Conservation (phyloP, 2,113 vertebrate species). For the Bubo bubo region DNA sequence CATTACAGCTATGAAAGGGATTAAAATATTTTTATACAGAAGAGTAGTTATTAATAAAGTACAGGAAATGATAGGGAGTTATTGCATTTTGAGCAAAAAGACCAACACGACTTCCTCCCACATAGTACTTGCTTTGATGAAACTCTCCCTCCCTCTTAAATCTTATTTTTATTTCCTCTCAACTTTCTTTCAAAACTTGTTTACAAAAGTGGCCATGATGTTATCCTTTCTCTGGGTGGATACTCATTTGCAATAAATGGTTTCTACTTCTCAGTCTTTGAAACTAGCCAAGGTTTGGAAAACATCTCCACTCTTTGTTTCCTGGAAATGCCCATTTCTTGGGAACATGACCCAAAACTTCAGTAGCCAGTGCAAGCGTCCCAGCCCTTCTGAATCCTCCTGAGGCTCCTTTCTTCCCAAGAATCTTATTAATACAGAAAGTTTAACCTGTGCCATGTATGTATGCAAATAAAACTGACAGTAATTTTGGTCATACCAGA, state of each 20-base stretch:
- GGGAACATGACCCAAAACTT: neutral
- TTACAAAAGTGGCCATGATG: conserved; percentile 14
- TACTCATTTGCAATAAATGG: neutral
- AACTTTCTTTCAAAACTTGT: conserved; percentile 22
- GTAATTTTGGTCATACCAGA: neutral
- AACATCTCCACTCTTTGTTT: neutral
- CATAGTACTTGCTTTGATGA: conserved; percentile 1
- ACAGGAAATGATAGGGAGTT: conserved; percentile 56
- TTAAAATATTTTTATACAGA: conserved; percentile 68
- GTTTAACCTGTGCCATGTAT: neutral
- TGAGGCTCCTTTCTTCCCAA: neutral
- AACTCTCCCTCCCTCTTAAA: conserved; percentile 46
- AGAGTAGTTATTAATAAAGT: conserved; percentile 66
- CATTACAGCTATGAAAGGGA: conserved; percentile 34
- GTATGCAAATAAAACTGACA: neutral
- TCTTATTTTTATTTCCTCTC: conserved; percentile 57
- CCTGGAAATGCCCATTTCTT: neutral
- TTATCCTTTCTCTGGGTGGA: conserved; percentile 2
- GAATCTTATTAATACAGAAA: neutral
- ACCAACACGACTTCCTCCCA: conserved; percentile 61
- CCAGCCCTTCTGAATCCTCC: neutral
- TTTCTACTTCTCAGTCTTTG: neutral
- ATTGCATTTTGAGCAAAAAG: conserved; percentile 49
- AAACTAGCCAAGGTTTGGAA: neutral
- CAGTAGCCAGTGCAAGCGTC: neutral